Evolutionary conservation across 2,888 invertebrate genomes (phyloP).

Genomic region (Lymantria monacha): DNA sequence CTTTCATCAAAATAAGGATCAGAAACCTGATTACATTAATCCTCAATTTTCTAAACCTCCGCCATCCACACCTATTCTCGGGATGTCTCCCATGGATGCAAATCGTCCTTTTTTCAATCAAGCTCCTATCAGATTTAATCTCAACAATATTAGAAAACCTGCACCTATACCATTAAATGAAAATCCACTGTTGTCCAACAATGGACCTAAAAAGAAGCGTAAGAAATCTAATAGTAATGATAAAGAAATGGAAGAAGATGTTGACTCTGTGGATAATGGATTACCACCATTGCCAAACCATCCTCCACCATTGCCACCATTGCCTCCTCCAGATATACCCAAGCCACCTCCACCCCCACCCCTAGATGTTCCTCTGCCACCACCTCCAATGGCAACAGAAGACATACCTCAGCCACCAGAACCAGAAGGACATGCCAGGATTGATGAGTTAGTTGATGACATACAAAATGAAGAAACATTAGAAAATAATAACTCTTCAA

Average conservation of each 20-base stretch:
- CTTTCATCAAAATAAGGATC: conserved; percentile 58
- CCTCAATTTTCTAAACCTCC: conserved; percentile 62
- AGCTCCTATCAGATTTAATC: conserved; percentile 73
- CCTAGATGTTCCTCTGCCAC: conserved; percentile 60
- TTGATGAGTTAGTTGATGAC: conserved; percentile 29
- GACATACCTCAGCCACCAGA: conserved; percentile 66
- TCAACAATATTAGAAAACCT: conserved; percentile 66
- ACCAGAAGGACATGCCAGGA: conserved; percentile 40
- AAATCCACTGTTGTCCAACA: conserved; percentile 65
- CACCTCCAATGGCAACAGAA: conserved; percentile 72
- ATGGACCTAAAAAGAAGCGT: conserved; percentile 87
- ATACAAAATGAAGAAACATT: conserved; percentile 44
- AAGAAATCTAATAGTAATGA: conserved; percentile 85
- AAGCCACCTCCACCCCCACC: conserved; percentile 55
- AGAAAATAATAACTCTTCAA: conserved; percentile 51
- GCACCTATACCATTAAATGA: conserved; percentile 63
- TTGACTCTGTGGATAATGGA: conserved; percentile 21
- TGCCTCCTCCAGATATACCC: conserved; percentile 73
- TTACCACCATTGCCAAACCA: conserved; percentile 82
- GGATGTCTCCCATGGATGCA: conserved; percentile 70
- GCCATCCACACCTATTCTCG: conserved; percentile 60
- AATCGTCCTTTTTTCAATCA: conserved; percentile 72
- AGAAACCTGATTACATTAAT: conserved; percentile 49
- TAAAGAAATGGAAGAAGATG: conserved; percentile 47
- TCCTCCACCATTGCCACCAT: conserved; percentile 77